Base-by-base conservation (phyloP, 1,140 invertebrate genomes). In the Orussus abietinus region DNA sequence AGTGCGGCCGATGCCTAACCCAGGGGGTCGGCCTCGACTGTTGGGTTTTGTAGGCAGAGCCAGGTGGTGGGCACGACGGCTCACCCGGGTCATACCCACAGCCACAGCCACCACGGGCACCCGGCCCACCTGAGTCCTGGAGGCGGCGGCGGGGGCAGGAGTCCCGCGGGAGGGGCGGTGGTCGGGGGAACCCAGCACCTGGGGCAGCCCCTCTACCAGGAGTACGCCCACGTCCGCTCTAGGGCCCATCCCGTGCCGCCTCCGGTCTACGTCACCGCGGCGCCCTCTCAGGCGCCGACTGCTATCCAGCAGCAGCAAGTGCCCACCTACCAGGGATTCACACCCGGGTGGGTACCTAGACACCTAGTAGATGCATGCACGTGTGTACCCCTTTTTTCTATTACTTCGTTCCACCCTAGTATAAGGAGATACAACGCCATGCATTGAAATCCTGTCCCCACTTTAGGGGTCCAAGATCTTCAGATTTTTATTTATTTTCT, bases 271-370 rank as follows among this genome's bases (percentile, higher is more conserved):
- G 69, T 74, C 30, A 72, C 71, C 10, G 64, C 69, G 15, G 66
- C 68, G 14, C 67, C 69, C 17, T 59, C 67, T 32, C 69, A 71
- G 53, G 59, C 67, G 42, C 64, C 70, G 26, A 53, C 66, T 47
- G 61, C 67, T 39, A 69, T 69, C 32, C 71, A 69, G 49, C 67
- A 72, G 42, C 71, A 71, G 48, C 69, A 71, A 70, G 59, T 72
- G 59, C 71, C 69, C 64, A 69, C 69, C 63, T 74, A 70, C 55
- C 71, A 72, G 58, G 71, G 69, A 72, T 74, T 72, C 55, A 74
- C 71, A 68, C 68, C 71, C 60, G 69, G 69, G 71, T 74, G 69
- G 63, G 71, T 72, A 74, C 66, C 63, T 70, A 71, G 62, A 68
- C 65, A 69, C 55, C 66, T 72, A 72, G 62, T 66, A 63, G 62